Conservation (phyloP, 2,113 vertebrate genomes). For the Callaeas wilsoni region DNA sequence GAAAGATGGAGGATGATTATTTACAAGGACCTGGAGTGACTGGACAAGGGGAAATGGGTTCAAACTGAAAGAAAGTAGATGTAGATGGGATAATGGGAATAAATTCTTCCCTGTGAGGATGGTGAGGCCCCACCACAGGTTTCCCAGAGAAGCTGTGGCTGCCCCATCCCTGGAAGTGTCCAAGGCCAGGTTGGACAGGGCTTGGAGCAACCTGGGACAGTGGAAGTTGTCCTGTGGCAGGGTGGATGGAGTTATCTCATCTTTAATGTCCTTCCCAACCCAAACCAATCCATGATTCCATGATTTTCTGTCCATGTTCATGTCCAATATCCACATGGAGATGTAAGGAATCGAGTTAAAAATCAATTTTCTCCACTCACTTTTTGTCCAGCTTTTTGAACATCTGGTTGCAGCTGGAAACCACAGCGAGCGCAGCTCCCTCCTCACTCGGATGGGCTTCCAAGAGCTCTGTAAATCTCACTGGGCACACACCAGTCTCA, state of each 20-base stretch:
- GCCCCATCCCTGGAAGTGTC: neutral
- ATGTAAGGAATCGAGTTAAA: neutral
- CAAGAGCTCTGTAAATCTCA: neutral
- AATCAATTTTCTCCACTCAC: neutral
- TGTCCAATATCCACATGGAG: neutral
- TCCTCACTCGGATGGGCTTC: neutral
- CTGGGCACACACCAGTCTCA: neutral
- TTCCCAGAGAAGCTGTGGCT: neutral
- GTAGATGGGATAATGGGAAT: neutral
- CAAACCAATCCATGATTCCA: neutral
- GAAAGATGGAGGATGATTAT: neutral
- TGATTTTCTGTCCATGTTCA: neutral
- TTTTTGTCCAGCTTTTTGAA: neutral
- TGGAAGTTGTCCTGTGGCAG: neutral
- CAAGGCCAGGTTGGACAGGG: rapidly evolving
- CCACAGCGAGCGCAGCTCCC: rapidly evolving
- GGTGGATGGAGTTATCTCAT: neutral
- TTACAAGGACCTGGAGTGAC: neutral
- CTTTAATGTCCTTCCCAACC: neutral
- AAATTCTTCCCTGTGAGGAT: neutral
- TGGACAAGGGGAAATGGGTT: neutral
- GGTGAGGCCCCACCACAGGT: rapidly evolving
- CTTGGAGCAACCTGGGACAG: neutral
- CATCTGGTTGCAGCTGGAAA: neutral
- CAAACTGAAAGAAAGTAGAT: neutral